Evolutionary conservation across 2,888 invertebrate genomes (phyloP).

Genomic region (Teinopalpus imperialis): DNA sequence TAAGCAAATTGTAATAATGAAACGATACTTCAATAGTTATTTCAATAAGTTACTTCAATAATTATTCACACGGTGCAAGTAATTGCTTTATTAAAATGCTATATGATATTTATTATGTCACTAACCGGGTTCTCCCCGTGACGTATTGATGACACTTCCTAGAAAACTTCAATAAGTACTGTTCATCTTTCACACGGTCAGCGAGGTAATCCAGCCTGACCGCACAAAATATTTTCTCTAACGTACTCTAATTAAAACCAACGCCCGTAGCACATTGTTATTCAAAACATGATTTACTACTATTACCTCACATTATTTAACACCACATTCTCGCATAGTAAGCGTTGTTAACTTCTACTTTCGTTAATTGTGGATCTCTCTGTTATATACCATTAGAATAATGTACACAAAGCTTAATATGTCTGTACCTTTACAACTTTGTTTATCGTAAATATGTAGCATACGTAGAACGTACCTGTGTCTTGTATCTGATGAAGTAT

Average conservation of each 20-base stretch:
- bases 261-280: slow-evolving; percentile 8
- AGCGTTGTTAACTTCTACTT: slow-evolving; percentile 4
- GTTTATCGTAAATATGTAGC: neutral
- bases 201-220: neutral
- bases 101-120: neutral
- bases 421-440: too few species aligned
- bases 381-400: too few species aligned
- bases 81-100: slow-evolving; percentile 4
- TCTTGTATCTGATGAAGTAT: slow-evolving; percentile 94
- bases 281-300: slow-evolving; percentile 6
- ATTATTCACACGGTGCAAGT: neutral
- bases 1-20: too few species aligned
- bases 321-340: slow-evolving; percentile 13
- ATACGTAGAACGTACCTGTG: slow-evolving; percentile 81
- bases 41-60: too few species aligned
- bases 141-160: slow-evolving; percentile 44
- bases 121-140: slow-evolving; percentile 4
- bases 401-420: too few species aligned
- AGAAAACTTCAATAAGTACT: slow-evolving; percentile 50
- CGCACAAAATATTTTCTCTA: neutral
- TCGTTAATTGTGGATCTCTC: slow-evolving; percentile 4
- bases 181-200: slow-evolving; percentile 23
- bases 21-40: too few species aligned
- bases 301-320: slow-evolving; percentile 21
- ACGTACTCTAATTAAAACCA: neutral